Conservation (phyloP, 1,140 invertebrate genomes). For the Notospermus geniculatus region DNA sequence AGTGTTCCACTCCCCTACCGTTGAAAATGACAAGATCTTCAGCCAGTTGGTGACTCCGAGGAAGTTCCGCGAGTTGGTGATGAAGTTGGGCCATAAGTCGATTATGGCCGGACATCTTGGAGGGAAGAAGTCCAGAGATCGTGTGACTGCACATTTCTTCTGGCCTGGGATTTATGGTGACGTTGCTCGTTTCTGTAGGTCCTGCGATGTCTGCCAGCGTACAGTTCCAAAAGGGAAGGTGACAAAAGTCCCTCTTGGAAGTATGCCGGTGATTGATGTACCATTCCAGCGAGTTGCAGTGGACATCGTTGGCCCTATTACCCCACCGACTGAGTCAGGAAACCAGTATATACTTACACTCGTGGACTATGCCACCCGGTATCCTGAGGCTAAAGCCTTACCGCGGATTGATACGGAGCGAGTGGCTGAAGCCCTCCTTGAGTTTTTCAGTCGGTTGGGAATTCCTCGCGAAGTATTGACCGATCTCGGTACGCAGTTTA, state of each 20-base stretch:
- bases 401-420: slow-evolving; percentile 19
- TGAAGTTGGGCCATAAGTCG: slow-evolving; percentile 21
- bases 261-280: slow-evolving; percentile 22
- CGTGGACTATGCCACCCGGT: too few relatives aligned
- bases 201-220: too few relatives aligned
- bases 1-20: not conserved
- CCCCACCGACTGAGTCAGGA: slow-evolving; percentile 18
- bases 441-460: slow-evolving; percentile 51
- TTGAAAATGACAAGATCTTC: not conserved
- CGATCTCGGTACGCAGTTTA: too few relatives aligned
- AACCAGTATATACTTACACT: too few relatives aligned
- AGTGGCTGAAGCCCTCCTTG: slow-evolving; percentile 24
- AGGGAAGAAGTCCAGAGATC: slow-evolving; percentile 10
- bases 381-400: too few relatives aligned
- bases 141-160: slow-evolving; percentile 21
- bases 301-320: slow-evolving; percentile 23
- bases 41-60: not conserved
- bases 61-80: slow-evolving; percentile 5
- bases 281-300: slow-evolving; percentile 29
- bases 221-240: too few relatives aligned
- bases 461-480: slow-evolving; percentile 43
- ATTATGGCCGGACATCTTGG: too few relatives aligned
- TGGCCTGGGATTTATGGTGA: slow-evolving; percentile 22
- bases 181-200: too few relatives aligned
- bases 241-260: slow-evolving; percentile 22